These are phyloP conservation scores for Chionomys nivalis DNA, from an alignment of 2,113 vertebrate species.

Conservation along the genomic window DNA sequence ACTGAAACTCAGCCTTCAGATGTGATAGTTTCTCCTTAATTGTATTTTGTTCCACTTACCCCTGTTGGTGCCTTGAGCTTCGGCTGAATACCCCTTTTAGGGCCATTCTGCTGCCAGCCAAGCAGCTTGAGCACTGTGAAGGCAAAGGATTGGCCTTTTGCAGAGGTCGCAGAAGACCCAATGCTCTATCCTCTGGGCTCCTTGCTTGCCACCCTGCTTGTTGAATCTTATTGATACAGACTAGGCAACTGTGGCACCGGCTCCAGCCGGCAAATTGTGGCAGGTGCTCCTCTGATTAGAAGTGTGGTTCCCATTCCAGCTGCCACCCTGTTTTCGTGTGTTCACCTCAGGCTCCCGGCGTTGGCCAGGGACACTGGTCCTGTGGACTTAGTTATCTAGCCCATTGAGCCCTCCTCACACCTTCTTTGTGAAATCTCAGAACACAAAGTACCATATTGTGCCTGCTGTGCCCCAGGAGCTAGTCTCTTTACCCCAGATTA, in stretches of 20 bases:
- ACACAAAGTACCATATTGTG: not conserved
- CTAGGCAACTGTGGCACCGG: not conserved
- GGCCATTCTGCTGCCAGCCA: not conserved
- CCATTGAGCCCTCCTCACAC: not conserved
- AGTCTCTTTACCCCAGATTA: not conserved
- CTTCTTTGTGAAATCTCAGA: not conserved
- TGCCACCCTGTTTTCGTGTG: not conserved
- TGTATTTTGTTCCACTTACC: not conserved
- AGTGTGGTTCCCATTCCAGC: too few species aligned
- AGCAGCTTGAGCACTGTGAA: not conserved
- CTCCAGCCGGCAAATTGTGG: not conserved
- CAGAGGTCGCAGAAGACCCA: not conserved
- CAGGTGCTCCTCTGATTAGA: not conserved
- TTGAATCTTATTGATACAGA: not conserved
- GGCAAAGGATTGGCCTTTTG: not conserved
- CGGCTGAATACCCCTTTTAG: not conserved
- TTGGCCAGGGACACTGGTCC: not conserved
- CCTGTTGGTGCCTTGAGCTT: not conserved
- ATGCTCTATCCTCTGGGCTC: not conserved
- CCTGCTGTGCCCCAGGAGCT: not conserved
- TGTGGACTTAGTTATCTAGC: not conserved
- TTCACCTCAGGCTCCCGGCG: not conserved
- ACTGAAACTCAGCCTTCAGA: slow-evolving; percentile 5
- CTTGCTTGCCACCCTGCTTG: not conserved
- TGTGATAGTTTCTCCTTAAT: not conserved